A percentile compares a stretch with the other conserved stretches of the same genome.
Conservation (phyloP, 2,888 invertebrate genomes). For the Athalia circularis region DNA sequence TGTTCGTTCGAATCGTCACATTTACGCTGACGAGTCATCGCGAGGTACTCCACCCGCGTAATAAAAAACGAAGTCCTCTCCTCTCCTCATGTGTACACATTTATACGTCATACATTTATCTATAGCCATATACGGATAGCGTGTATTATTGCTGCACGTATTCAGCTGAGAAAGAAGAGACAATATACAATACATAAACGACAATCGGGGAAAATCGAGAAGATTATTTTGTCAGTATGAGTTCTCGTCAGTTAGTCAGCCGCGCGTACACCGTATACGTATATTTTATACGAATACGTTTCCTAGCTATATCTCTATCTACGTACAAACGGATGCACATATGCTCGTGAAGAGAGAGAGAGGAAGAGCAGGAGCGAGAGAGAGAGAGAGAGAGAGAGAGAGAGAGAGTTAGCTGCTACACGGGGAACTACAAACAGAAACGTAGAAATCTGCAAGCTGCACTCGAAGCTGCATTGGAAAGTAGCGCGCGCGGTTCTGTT, state of each 20-base stretch:
- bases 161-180: background rate
- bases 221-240: conserved; percentile 16
- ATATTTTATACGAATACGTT: background rate
- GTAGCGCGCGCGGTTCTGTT: conserved; percentile 41
- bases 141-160: too few species aligned
- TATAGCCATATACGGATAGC: too few species aligned
- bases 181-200: background rate
- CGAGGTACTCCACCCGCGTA: background rate
- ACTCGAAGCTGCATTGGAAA: conserved; percentile 39
- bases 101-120: too few species aligned
- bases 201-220: conserved; percentile 9
- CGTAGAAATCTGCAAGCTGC: conserved; percentile 30
- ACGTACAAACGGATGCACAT: background rate
- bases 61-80: conserved; percentile 13
- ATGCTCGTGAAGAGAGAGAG: background rate
- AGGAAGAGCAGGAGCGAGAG: background rate
- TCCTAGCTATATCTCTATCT: background rate
- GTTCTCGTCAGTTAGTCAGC: background rate
- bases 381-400: background rate
- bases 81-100: too few species aligned
- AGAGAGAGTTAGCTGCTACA: background rate
- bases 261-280: background rate
- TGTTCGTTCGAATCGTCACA: conserved; percentile 30
- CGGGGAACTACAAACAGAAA: conserved; percentile 17
- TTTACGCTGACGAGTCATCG: conserved; percentile 25